A percentile compares a stretch with the other conserved stretches of the same genome.
phyloP scores from a whole-genome alignment of 2,113 vertebrate species.

The Lethenteron camtschaticum region DNA sequence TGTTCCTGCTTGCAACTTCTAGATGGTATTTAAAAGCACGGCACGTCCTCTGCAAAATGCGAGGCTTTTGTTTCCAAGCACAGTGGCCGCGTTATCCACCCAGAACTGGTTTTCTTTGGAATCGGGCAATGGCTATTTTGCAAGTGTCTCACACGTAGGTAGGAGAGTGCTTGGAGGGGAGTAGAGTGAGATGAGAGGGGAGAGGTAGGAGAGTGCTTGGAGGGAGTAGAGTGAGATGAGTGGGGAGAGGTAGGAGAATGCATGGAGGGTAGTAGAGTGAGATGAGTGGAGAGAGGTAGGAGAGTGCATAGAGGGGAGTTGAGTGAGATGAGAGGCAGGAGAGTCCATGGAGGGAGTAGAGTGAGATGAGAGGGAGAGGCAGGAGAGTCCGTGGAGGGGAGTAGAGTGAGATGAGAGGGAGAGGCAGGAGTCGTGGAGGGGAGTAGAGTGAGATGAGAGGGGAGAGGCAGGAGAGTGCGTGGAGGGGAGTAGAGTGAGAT shows the following conservation, averaged over 20 bases:
- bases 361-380: background rate
- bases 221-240: background rate
- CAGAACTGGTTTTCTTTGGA: no score
- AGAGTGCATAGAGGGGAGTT: background rate
- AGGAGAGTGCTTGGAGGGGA: background rate
- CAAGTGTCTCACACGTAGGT: no score
- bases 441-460: no score
- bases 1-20: no score
- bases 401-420: background rate
- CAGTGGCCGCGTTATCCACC: no score
- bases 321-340: background rate
- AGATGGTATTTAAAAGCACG: no score
- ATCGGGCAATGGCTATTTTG: no score
- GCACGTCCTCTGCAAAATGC: no score
- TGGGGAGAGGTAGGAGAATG: background rate
- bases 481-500: no score
- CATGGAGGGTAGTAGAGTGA: background rate
- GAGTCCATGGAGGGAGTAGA: no score
- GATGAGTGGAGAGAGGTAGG: background rate
- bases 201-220: background rate
- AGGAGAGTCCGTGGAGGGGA: background rate
- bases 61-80: no score
- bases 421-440: background rate
- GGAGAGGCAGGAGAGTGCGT: no score
- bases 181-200: background rate